phyloP scores from a whole-genome alignment of 2,888 invertebrate species.

The Drosophila atroscutellata region DNA sequence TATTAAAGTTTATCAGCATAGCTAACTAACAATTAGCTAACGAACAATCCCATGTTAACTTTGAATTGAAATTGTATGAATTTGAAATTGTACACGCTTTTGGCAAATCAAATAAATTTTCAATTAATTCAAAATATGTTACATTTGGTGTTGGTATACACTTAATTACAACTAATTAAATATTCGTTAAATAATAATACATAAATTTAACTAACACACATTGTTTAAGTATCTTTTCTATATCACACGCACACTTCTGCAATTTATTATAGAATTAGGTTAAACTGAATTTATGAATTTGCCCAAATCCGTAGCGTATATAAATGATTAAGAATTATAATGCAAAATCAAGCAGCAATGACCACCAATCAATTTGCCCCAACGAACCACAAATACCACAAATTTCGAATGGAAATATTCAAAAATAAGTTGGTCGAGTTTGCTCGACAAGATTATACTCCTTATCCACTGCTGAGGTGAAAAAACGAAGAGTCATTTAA shows the following conservation, averaged over 20 bases:
- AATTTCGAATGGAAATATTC: conserved; percentile 4
- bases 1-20: rapidly evolving
- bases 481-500: neutral
- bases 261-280: neutral
- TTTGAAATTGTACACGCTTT: no score
- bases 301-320: neutral
- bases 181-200: neutral
- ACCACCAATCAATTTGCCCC: conserved; percentile 14
- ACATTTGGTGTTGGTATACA: neutral
- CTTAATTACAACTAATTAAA: neutral
- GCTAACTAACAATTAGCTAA: neutral
- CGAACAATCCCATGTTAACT: neutral
- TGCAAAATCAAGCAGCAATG: conserved; percentile 1
- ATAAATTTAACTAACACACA: neutral
- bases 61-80: no score
- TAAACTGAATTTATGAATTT: neutral
- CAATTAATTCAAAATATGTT: neutral
- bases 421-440: neutral
- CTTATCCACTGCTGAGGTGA: neutral
- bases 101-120: neutral
- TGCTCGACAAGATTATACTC: neutral
- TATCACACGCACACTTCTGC: neutral
- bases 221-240: neutral
- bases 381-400: neutral
- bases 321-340: conserved; percentile 2